Evolutionary conservation across 1,140 invertebrate genomes (phyloP).

Genomic region (Zaprionus ornatus): DNA sequence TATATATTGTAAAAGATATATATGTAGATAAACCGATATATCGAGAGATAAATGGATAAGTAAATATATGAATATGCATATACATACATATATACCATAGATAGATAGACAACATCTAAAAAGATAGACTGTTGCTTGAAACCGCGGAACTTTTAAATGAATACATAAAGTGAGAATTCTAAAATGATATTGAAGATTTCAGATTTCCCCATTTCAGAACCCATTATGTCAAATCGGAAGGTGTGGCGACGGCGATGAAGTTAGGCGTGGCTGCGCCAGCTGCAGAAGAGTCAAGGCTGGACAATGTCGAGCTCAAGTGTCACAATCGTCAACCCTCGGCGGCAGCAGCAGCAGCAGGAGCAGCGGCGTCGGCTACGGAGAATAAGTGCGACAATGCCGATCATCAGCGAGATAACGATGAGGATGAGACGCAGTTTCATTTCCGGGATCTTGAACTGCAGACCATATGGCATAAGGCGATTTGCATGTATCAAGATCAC

Average conservation of each 20-base stretch:
- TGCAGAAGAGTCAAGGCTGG: conserved; percentile 62
- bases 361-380: conserved; percentile 80
- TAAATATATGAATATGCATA: too few relatives aligned
- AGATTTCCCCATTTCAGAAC: too few relatives aligned
- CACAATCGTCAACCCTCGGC: conserved; percentile 90
- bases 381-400: conserved; percentile 88
- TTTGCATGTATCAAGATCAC: conserved; percentile 95
- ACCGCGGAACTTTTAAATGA: too few relatives aligned
- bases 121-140: too few relatives aligned
- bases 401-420: conserved; percentile 56
- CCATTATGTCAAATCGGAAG: conserved; percentile 23
- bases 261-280: conserved; percentile 72
- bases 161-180: too few relatives aligned
- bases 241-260: not conserved
- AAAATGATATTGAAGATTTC: too few relatives aligned
- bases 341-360: conserved; percentile 48
- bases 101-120: too few relatives aligned
- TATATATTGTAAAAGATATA: too few relatives aligned
- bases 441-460: conserved; percentile 90
- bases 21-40: too few relatives aligned
- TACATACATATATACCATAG: too few relatives aligned
- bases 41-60: too few relatives aligned
- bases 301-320: conserved; percentile 86
- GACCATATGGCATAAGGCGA: conserved; percentile 91
- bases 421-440: conserved; percentile 75